phyloP scores from a whole-genome alignment of 2,797 vertebrate species.

The Toxotes lorentzi region DNA sequence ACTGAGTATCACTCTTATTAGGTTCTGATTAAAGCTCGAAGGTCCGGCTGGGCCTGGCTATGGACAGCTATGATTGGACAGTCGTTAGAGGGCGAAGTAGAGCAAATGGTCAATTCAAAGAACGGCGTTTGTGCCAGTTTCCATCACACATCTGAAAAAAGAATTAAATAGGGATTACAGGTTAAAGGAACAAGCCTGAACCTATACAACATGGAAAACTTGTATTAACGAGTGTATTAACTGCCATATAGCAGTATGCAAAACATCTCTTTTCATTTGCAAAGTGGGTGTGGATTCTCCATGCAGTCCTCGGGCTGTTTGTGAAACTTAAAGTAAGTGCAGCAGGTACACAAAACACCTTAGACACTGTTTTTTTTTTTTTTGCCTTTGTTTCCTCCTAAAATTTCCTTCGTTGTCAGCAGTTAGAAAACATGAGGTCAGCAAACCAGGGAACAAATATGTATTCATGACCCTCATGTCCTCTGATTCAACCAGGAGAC shows the following conservation, averaged over 20 bases:
- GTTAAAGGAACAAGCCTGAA: background rate
- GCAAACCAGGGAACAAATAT: conserved; percentile 22
- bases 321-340: background rate
- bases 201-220: background rate
- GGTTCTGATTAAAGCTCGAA: too few relatives aligned
- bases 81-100: too few relatives aligned
- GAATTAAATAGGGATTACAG: background rate
- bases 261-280: conserved; percentile 14
- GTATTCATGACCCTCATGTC: conserved; percentile 25
- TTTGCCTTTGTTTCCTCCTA: background rate
- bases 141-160: background rate
- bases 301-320: conserved; percentile 18
- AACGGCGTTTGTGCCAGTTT: background rate
- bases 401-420: conserved; percentile 27
- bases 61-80: too few relatives aligned
- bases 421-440: conserved; percentile 21
- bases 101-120: too few relatives aligned
- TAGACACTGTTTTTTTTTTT: background rate
- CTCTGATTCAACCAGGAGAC: background rate
- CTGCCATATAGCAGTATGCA: background rate
- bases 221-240: background rate
- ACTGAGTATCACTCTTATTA: too few relatives aligned
- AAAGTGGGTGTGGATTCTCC: conserved; percentile 6
- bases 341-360: conserved; percentile 6
- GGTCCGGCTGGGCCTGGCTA: too few relatives aligned